Evolutionary conservation across 1,140 invertebrate species (phyloP), one percentile per base, ranked within the genome.

Genomic region (Arion vulgaris): DNA sequence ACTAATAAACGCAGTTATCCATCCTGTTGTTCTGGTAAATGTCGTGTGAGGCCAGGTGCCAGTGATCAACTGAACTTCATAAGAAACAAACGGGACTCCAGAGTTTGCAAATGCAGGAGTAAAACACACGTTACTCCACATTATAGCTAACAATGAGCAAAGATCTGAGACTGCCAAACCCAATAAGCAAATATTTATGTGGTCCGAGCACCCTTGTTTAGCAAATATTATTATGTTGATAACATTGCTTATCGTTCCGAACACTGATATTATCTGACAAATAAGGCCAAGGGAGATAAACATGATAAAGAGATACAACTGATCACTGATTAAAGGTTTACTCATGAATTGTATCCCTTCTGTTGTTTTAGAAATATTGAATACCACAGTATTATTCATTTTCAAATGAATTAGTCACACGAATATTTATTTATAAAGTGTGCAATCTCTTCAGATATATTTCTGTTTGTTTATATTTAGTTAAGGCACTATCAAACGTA

Each of bases 1-100:
- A 28, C 36, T 74, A 26, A 74, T 74, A 28, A 39, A 74, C 13
- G 39, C 72, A 4, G 72, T 74, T 13, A 74, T 74, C 28, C 38
- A n/a, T n/a, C n/a, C n/a, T n/a, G n/a, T n/a, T n/a, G n/a, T n/a
- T n/a, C n/a, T n/a, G n/a, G n/a, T n/a, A 51, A 77, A 77, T 5
- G 26, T 51, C 1, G 62, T 7, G 34, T 77, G 75, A 7, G 75
- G 75, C 75, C 75, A 77, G 19, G 9, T 34, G 57, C 28, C 75
- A 32, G 51, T 57, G 9, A 77, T 9, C 11, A 28, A 62, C 7
- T 17, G 23, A 49, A 77, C 57, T 28, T 77, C 75, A 51, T 41
- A 28, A 32, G 75, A 1, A 19, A 62, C 32, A 32, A 57, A 77
- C 11, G 49, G 75, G 41, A 77, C 19, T 2, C 62, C 49, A 62